These are phyloP conservation scores for Mionectes macconnelli DNA, from an alignment of 2,113 vertebrate genomes.

Conservation along the genomic window DNA sequence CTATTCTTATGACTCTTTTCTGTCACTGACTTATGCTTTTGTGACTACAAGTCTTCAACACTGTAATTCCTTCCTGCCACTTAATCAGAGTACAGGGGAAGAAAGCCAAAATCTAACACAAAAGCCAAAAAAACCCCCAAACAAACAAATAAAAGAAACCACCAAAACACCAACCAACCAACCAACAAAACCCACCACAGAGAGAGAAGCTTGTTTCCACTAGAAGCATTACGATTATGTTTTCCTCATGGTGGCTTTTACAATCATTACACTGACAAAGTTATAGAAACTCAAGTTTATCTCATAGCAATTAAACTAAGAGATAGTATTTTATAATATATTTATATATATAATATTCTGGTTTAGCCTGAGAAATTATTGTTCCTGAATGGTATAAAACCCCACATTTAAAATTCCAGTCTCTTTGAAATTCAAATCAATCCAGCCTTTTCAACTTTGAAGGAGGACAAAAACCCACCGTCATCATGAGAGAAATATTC, in stretches of 20 bases:
- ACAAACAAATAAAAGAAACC: background rate
- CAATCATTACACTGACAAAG: background rate
- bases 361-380: background rate
- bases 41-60: background rate
- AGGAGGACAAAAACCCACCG: background rate
- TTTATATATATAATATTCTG: too few relatives aligned
- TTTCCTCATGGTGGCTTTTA: background rate
- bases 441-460: background rate
- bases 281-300: background rate
- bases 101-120: background rate
- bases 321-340: background rate
- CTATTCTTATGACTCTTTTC: background rate
- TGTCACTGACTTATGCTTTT: background rate
- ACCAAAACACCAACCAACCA: too few relatives aligned
- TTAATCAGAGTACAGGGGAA: background rate
- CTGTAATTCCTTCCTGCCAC: background rate
- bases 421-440: background rate
- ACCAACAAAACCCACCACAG: too few relatives aligned
- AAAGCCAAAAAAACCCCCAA: background rate
- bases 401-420: background rate
- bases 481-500: background rate
- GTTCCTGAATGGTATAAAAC: background rate
- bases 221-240: background rate
- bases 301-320: background rate
- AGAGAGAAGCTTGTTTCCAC: background rate